Percentiles rank a stretch among this genome's conserved stretches.
These are phyloP conservation scores for Drosophila busckii DNA, from an alignment of 1,140 invertebrate species.

Conservation along the genomic window DNA sequence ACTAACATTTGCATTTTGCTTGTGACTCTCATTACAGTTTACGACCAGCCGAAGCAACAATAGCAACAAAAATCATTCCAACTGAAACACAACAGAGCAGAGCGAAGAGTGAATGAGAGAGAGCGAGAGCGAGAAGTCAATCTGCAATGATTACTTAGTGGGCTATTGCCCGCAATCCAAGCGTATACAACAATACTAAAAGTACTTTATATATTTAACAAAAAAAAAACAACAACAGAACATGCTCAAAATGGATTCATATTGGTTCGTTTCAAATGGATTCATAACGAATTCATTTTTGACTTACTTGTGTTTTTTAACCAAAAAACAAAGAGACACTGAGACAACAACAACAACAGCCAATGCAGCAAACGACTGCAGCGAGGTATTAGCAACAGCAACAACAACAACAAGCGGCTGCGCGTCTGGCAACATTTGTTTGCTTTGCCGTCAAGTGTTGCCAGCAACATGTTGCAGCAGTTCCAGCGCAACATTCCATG, in stretches of 20 bases:
- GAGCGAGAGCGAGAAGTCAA: background rate
- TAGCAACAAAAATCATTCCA: constrained; percentile 52
- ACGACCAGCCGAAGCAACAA: constrained; percentile 11
- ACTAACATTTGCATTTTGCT: constrained; percentile 29
- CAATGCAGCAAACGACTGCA: background rate
- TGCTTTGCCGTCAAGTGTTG: constrained; percentile 44
- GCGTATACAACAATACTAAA: background rate
- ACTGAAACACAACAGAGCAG: constrained; percentile 4
- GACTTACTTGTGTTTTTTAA: too few species aligned
- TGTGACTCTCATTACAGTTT: constrained; percentile 44
- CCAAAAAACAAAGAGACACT: constrained; percentile 5
- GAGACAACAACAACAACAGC: constrained; percentile 4
- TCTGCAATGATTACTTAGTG: constrained; percentile 58
- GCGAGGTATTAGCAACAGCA: constrained; percentile 15
- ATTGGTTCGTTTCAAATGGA: too few species aligned
- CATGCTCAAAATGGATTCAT: constrained; percentile 27
- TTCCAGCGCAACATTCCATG: constrained; percentile 24
- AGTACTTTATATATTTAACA: constrained; percentile 5
- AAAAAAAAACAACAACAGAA: constrained; percentile 15
- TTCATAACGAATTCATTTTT: too few species aligned
- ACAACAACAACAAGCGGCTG: constrained; percentile 8
- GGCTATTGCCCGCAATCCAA: constrained; percentile 10
- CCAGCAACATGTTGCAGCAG: constrained; percentile 21
- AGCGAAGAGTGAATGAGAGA: background rate
- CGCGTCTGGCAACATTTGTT: constrained; percentile 36